A percentile compares a stretch with the other conserved stretches of the same genome.
Conservation (phyloP, 2,113 vertebrate species). For the Ceyx margarethae region DNA sequence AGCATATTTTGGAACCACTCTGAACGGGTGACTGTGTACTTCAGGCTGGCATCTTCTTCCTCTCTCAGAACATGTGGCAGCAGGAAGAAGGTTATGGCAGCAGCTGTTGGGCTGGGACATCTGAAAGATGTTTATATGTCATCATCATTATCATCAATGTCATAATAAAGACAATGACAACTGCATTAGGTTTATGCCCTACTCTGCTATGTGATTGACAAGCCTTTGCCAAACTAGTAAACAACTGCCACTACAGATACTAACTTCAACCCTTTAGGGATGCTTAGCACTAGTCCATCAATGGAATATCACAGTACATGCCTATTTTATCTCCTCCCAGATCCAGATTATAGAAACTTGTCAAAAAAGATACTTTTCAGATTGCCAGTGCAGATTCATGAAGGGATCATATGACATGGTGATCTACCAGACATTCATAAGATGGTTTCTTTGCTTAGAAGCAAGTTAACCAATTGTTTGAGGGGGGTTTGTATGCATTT, state of each 20-base stretch:
- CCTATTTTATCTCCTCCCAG: not conserved
- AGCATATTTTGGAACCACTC: not conserved
- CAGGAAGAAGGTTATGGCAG: not conserved
- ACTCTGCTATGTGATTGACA: not conserved
- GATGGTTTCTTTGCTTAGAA: not conserved
- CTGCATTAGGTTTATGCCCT: not conserved
- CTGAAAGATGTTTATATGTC: not conserved
- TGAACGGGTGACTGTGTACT: not conserved
- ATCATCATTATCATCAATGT: too few species aligned
- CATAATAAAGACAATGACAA: too few species aligned
- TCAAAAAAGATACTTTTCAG: not conserved
- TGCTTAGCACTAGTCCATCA: not conserved
- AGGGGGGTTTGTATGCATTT: fast-evolving
- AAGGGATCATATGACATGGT: not conserved
- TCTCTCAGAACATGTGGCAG: not conserved
- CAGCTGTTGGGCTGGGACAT: not conserved
- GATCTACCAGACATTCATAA: not conserved
- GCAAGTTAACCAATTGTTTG: not conserved
- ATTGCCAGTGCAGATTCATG: not conserved
- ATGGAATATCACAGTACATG: not conserved
- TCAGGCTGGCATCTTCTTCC: not conserved
- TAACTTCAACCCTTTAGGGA: not conserved
- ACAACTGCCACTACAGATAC: not conserved
- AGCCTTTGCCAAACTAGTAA: not conserved
- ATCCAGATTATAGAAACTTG: not conserved